These are phyloP conservation scores for Centropus unirufus DNA, from an alignment of 2,113 vertebrate genomes.

Conservation along the genomic window DNA sequence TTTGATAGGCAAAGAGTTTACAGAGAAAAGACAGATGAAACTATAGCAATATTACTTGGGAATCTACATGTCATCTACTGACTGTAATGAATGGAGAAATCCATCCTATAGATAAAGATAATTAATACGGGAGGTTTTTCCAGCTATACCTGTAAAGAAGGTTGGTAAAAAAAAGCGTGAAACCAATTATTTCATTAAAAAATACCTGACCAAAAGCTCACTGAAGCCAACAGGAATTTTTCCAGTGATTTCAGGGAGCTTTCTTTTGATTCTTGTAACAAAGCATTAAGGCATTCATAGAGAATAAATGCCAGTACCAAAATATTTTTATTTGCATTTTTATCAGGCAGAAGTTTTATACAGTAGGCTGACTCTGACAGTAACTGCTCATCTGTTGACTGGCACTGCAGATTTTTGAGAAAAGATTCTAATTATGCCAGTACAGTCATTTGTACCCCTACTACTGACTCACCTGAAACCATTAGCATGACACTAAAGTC, in stretches of 20 bases:
- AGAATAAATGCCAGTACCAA: not conserved
- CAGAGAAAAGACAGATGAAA: not conserved
- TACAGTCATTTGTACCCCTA: not conserved
- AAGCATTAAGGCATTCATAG: not conserved
- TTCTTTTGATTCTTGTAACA: not conserved
- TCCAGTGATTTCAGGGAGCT: not conserved
- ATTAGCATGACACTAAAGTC: not conserved
- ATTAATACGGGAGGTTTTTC: slow-evolving; percentile 1
- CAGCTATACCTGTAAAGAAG: not conserved
- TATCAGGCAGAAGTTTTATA: not conserved
- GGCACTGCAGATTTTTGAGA: not conserved
- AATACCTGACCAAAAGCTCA: not conserved
- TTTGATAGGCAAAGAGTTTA: not conserved
- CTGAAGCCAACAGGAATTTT: not conserved
- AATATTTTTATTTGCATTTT: not conserved
- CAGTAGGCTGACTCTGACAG: not conserved
- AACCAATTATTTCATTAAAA: not conserved
- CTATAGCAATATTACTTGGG: not conserved
- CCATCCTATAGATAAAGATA: not conserved
- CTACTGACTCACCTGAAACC: rapidly evolving
- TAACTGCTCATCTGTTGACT: not conserved
- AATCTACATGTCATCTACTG: not conserved
- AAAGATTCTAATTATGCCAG: not conserved
- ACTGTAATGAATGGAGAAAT: not conserved
- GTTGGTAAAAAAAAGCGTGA: not conserved